Conservation (phyloP, 2,888 invertebrate genomes). For the Rhopalosiphum nymphaeae region DNA sequence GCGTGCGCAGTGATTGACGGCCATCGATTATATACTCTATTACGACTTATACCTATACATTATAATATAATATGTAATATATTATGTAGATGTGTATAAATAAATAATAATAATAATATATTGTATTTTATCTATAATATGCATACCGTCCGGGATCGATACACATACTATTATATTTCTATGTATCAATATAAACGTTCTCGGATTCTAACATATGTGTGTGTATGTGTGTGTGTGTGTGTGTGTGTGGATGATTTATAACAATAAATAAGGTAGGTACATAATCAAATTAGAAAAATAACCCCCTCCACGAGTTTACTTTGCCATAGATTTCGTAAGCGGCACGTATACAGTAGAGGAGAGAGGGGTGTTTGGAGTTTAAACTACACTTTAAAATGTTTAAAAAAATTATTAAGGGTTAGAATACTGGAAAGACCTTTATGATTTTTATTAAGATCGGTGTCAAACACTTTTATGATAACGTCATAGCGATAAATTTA, state of each 20-base stretch:
- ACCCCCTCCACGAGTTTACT: background rate
- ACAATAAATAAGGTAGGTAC: background rate
- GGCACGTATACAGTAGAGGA: background rate
- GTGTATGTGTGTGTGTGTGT: background rate
- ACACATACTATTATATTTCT: background rate
- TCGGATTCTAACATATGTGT: background rate
- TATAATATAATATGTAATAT: background rate
- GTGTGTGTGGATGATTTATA: background rate
- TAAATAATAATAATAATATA: background rate
- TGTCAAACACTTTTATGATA: background rate
- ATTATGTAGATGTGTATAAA: background rate
- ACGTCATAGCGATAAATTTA: background rate
- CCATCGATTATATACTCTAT: background rate
- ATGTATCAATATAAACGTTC: background rate
- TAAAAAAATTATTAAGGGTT: background rate
- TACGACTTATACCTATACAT: background rate
- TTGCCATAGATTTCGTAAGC: background rate
- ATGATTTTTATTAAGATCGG: background rate
- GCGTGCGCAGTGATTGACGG: conserved; percentile 56
- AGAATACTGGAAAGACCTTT: background rate
- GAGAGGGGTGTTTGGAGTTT: background rate
- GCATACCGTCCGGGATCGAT: background rate
- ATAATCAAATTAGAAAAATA: background rate
- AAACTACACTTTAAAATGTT: background rate
- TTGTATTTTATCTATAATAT: background rate